A percentile compares a stretch with the other conserved stretches of the same genome.
Evolutionary conservation across 2,113 vertebrate genomes (phyloP).

Genomic region (Sapajus apella): DNA sequence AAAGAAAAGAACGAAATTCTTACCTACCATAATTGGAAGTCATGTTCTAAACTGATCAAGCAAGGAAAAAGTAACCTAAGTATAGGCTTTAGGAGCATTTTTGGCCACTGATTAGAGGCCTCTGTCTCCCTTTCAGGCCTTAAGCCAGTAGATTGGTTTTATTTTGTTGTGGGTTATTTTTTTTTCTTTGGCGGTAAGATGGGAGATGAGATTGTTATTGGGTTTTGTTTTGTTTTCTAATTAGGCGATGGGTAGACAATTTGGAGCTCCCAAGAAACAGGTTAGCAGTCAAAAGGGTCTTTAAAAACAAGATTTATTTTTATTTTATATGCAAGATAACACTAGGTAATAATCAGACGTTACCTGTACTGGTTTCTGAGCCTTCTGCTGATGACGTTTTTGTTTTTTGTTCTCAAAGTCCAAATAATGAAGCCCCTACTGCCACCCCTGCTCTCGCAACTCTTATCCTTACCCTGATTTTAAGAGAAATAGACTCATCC

Average conservation of each 20-base stretch:
- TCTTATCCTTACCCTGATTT: neutral
- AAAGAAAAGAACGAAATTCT: conserved; percentile 12
- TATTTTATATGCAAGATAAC: neutral
- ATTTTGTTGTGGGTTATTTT: neutral
- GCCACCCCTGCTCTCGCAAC: neutral
- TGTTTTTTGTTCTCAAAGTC: neutral
- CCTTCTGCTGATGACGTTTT: conserved; percentile 2
- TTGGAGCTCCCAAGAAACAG: neutral
- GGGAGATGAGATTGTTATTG: neutral
- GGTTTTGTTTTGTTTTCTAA: neutral
- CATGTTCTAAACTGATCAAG: conserved; percentile 4
- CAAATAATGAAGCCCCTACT: neutral
- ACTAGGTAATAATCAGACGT: neutral
- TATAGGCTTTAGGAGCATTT: neutral
- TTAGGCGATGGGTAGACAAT: neutral
- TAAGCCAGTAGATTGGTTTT: neutral
- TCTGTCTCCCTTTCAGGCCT: neutral
- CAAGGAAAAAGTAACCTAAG: neutral
- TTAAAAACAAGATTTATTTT: neutral
- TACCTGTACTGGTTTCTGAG: neutral
- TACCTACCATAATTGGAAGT: neutral
- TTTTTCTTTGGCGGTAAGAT: neutral
- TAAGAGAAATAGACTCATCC: neutral
- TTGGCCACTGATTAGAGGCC: neutral
- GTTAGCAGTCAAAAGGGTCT: neutral